A percentile compares a stretch with the other conserved stretches of the same genome.
Evolutionary conservation across 2,888 invertebrate species (phyloP).

Genomic region (Diarsia brunnea): DNA sequence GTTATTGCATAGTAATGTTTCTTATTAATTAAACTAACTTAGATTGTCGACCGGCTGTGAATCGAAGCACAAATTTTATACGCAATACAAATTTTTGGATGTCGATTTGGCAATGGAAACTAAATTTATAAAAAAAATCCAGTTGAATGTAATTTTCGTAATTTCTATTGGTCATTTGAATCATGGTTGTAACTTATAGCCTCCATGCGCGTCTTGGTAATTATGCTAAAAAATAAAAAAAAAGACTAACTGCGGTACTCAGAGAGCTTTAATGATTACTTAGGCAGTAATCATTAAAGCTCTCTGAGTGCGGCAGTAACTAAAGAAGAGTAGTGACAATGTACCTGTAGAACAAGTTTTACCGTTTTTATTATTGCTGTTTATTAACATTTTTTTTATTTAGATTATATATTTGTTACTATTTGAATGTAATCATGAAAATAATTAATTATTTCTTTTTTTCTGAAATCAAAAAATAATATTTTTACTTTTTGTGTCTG

Average conservation of each 20-base stretch:
- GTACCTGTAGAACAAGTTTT: constrained; percentile 10
- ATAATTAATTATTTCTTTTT: not conserved
- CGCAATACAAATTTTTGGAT: constrained; percentile 41
- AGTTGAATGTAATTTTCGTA: constrained; percentile 17
- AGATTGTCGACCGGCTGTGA: constrained; percentile 74
- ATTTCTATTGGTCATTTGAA: constrained; percentile 9
- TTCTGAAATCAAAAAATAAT: not conserved
- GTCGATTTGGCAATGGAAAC: constrained; percentile 48
- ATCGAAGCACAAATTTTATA: constrained; percentile 72
- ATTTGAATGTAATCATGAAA: not conserved
- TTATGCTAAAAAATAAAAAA: not conserved
- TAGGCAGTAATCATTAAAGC: too few species aligned
- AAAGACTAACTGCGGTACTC: too few species aligned
- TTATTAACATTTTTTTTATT: constrained; percentile 5
- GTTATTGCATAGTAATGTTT: constrained; percentile 39
- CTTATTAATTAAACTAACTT: constrained; percentile 23
- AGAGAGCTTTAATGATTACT: too few species aligned
- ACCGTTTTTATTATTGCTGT: not conserved
- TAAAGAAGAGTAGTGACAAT: constrained; percentile 1
- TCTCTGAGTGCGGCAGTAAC: too few species aligned
- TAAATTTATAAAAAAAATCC: constrained; percentile 20
- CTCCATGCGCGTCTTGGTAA: not conserved
- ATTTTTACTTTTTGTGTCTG: constrained; percentile 14
- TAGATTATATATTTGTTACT: constrained; percentile 4
- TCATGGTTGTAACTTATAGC: not conserved